Evolutionary conservation across 2,113 vertebrate genomes (phyloP), one percentile per base, ranked within the genome.

Genomic region (Gavia stellata): DNA sequence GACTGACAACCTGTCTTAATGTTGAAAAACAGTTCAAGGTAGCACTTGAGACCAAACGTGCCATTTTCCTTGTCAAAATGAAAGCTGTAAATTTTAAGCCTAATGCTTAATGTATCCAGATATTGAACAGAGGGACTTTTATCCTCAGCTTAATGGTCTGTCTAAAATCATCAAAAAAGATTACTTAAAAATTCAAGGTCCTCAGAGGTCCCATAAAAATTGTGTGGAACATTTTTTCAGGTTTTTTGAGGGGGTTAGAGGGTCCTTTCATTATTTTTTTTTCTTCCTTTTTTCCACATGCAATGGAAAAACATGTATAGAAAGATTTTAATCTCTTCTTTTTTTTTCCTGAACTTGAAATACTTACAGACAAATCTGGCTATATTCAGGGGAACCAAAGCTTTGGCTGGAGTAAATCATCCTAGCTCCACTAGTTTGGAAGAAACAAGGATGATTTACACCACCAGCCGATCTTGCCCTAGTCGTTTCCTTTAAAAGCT

Each of bases 11-110:
- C 93, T 97, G 95, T 97, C 97, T 97, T 89, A 36, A 61, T 93
- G 96, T 96, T 98, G 97, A 98, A 96, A 97, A 97, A 98, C 97
- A 97, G 97, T 97, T 98, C 96, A 96, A 97, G 96, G 97, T 97
- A 97, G 97, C 97, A 92, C 97, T 97, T 55, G 96, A 97, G 97
- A 98, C 96, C 97, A 97, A 98, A 97, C 58, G 80, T 98, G 97
- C 96, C 97, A 98, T 98, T 98, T 98, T 97, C 97, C 98, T 97
- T 98, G 98, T 98, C 98, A 98, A 98, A 98, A 97, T 95, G 97
- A 97, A 97, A 97, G 97, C 97, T 97, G 95, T 98, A 98, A 98
- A 98, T 98, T 97, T 98, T 96, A 97, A 98, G 96, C 96, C 92
- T 97, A 98, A 98, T 97, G 96, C 97, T 98, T 98, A 98, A 98